Evolutionary conservation across 1,140 invertebrate species (phyloP).

Genomic region (Popillia japonica): DNA sequence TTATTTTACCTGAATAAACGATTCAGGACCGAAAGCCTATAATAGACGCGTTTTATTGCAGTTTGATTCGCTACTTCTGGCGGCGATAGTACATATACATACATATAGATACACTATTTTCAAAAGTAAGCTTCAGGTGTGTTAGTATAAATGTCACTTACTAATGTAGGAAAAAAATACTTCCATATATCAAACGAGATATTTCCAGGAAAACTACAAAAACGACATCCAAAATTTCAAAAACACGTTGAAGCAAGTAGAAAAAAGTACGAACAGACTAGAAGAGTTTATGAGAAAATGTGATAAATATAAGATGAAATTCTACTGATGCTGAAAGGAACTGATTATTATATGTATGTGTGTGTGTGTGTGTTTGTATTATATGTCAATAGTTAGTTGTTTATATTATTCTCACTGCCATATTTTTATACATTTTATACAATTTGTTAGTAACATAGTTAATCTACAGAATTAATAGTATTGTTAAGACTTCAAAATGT

Average conservation of each 20-base stretch:
- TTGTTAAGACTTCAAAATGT: no score
- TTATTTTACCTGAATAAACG: no score
- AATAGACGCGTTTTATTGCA: no score
- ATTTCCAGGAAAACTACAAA: slow-evolving; percentile 45
- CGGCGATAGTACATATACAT: no score
- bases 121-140: no score
- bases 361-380: slow-evolving; percentile 7
- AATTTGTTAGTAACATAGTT: background rate
- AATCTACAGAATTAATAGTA: no score
- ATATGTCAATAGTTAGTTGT: background rate
- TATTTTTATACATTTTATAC: slow-evolving; percentile 23
- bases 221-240: slow-evolving; percentile 46
- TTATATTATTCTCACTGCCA: slow-evolving; percentile 9
- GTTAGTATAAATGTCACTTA: no score
- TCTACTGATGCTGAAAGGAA: background rate
- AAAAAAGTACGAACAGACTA: slow-evolving; percentile 43
- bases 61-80: no score
- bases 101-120: no score
- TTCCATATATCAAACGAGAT: background rate
- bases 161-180: background rate
- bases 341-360: background rate
- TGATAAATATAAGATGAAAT: slow-evolving; percentile 21
- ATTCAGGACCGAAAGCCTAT: no score
- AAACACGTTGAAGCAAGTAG: slow-evolving; percentile 42
- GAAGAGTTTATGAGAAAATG: slow-evolving; percentile 45